phyloP scores from a whole-genome alignment of 2,797 vertebrate genomes.

The Yasuhikotakia modesta region DNA sequence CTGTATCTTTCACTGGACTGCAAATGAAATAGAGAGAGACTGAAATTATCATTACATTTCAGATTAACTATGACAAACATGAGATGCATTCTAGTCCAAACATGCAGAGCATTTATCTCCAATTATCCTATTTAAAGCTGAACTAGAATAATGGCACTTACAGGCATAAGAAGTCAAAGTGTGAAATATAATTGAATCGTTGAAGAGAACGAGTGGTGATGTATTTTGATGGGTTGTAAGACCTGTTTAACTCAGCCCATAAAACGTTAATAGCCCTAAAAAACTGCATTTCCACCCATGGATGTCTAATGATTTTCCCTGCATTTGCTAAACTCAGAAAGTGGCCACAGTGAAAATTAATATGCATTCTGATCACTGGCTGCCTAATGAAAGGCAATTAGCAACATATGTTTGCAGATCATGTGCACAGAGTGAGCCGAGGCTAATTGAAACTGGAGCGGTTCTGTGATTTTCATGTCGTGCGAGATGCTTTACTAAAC shows the following conservation, averaged over 20 bases:
- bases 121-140: not conserved
- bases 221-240: slow-evolving; percentile 46
- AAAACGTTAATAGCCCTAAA: slow-evolving; percentile 63
- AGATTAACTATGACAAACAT: not conserved
- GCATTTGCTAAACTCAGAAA: slow-evolving; percentile 54
- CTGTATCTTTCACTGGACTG: not conserved
- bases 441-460: slow-evolving; percentile 61
- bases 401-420: slow-evolving; percentile 65
- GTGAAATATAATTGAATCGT: slow-evolving; percentile 39
- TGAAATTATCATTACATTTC: not conserved
- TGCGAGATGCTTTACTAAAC: not conserved
- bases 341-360: slow-evolving; percentile 57
- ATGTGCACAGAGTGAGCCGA: slow-evolving; percentile 52
- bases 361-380: slow-evolving; percentile 62
- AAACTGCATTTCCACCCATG: slow-evolving; percentile 62
- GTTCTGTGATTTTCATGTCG: slow-evolving; percentile 49
- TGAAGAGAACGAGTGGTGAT: slow-evolving; percentile 52
- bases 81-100: not conserved
- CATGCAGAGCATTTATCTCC: not conserved
- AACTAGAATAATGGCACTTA: not conserved
- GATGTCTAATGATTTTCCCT: slow-evolving; percentile 64
- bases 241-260: slow-evolving; percentile 57
- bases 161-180: not conserved
- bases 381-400: slow-evolving; percentile 71
- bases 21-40: not conserved